Base-by-base conservation (phyloP, 2,797 vertebrate genomes). In the Gila robusta region DNA sequence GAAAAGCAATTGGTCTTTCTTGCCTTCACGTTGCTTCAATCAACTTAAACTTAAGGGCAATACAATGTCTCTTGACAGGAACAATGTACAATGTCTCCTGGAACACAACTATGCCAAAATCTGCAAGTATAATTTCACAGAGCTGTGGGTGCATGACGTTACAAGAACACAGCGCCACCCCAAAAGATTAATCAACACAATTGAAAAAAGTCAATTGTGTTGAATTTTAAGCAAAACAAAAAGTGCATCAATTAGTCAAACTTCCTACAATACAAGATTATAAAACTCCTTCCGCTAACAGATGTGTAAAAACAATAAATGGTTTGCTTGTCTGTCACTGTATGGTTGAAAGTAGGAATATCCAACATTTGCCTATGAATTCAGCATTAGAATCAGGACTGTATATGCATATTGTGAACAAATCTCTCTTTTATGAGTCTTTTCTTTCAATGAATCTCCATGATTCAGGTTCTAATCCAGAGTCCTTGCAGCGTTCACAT, bases 391-490 rank as follows among this genome's bases (percentile, higher is more conserved):
- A 56, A 37, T 39, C 28, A 35, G 28, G 16, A 28, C 44, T 49
- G 26, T 2, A 49, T 37, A 1, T 49, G 26, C 7, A 73, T 49
- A 49, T 5, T 49, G 7, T 32, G 8, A 26, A 54, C 47, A 79
- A 79, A 87, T 21, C 35, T 21, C 35, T 59, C 49, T 35, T 76
- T 56, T 56, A 56, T 21, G 17, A 66, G 39, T 66, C 0, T 54
- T 28, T 56, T 35, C 59, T 82, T 73, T 85, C 62, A 86, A 54
- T 70, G 76, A 69, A 10, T 35, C 5, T 47, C 67, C 76, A 82
- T 88, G 87, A 64, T 47, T 67, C 76, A 88, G 87, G 87, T 76
- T 52, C 39, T 59, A 74, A 80, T 85, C 81, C 85, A 84, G 14
- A 71, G 59, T 79, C 72, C 78, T 47, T 86, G 85, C 82, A 41